A percentile compares a stretch with the other conserved stretches of the same genome.
These are phyloP conservation scores for Sesia bembeciformis DNA, from an alignment of 2,888 invertebrate genomes.

Conservation along the genomic window DNA sequence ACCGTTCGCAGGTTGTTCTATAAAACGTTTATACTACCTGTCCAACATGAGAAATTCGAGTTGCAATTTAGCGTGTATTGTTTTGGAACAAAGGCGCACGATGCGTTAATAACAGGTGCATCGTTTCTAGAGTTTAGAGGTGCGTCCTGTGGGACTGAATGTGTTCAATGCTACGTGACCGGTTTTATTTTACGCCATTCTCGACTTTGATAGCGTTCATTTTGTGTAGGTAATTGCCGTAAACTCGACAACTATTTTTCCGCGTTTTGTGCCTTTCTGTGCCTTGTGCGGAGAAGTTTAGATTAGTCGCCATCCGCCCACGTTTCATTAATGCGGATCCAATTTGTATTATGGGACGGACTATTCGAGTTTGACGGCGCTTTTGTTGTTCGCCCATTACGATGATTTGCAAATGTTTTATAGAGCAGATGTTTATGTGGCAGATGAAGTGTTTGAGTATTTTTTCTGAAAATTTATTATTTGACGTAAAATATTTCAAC, in stretches of 20 bases:
- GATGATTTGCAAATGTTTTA: constrained; percentile 33
- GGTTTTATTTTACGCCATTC: constrained; percentile 59
- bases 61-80: constrained; percentile 70
- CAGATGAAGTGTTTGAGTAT: too few relatives aligned
- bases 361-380: constrained; percentile 38
- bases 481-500: too few relatives aligned
- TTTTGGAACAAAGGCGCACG: constrained; percentile 61
- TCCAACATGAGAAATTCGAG: constrained; percentile 56
- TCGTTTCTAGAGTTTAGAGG: constrained; percentile 46
- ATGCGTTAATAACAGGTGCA: constrained; percentile 68
- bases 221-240: constrained; percentile 56
- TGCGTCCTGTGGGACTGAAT: constrained; percentile 18
- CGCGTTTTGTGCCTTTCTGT: constrained; percentile 48
- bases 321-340: constrained; percentile 65
- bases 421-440: constrained; percentile 24
- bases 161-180: constrained; percentile 45
- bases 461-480: too few relatives aligned
- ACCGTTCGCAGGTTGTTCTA: neutral
- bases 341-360: constrained; percentile 47
- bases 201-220: constrained; percentile 56
- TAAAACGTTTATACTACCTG: neutral
- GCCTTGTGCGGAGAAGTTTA: constrained; percentile 42
- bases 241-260: constrained; percentile 60
- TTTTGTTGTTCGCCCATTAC: constrained; percentile 37
- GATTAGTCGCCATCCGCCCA: constrained; percentile 51